phyloP scores from a whole-genome alignment of 2,113 vertebrate genomes.

The Larimichthys polyactis region DNA sequence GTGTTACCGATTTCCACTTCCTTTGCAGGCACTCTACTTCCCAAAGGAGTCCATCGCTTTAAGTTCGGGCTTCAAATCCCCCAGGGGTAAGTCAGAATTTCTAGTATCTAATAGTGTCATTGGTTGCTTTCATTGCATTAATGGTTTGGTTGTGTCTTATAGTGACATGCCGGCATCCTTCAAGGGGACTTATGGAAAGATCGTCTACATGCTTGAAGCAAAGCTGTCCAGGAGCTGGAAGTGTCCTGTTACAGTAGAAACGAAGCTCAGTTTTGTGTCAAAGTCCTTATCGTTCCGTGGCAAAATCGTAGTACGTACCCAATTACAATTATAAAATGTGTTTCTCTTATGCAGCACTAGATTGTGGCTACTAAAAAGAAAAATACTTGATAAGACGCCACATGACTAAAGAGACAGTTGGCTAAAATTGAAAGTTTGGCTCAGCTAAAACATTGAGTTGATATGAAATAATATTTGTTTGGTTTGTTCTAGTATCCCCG shows the following conservation, averaged over 20 bases:
- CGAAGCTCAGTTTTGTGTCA: conserved; percentile 58
- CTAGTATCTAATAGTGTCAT: background rate
- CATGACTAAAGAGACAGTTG: no score
- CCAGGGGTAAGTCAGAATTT: conserved; percentile 55
- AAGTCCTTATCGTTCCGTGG: background rate
- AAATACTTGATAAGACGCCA: no score
- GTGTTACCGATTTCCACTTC: background rate
- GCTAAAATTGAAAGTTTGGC: no score
- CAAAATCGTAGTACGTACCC: conserved; percentile 18
- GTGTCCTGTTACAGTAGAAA: background rate
- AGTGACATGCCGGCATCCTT: conserved; percentile 79
- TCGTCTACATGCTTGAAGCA: conserved; percentile 72
- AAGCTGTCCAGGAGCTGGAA: conserved; percentile 71
- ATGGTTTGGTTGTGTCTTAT: background rate
- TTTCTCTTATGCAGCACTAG: background rate
- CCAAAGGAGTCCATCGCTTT: conserved; percentile 67
- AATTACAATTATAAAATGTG: background rate
- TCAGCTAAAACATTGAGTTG: no score
- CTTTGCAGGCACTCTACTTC: conserved; percentile 62
- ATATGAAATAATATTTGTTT: conserved; percentile 7
- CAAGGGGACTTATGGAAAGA: conserved; percentile 48
- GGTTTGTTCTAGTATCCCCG: conserved; percentile 58
- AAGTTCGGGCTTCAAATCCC: conserved; percentile 75
- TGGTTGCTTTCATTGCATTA: background rate
- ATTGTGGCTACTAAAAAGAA: no score